Evolutionary conservation across 1,140 invertebrate genomes (phyloP).

Genomic region (Alviniconcha marisindica): DNA sequence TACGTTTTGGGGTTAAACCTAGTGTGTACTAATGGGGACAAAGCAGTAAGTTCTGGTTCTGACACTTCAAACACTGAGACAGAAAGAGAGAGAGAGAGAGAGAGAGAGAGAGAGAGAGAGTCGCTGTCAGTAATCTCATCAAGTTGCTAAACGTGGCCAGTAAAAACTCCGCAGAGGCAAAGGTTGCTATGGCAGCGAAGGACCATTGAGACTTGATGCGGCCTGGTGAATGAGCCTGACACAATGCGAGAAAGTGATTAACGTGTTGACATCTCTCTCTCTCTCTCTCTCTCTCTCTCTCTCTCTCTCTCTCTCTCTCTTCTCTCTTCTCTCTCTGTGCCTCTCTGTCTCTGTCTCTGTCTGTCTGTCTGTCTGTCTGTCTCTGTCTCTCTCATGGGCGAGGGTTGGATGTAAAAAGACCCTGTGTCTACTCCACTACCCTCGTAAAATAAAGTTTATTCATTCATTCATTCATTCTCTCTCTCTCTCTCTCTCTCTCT

Average conservation of each 20-base stretch:
- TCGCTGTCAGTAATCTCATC: not conserved
- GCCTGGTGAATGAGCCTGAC: not conserved
- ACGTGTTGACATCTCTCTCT: too few species aligned
- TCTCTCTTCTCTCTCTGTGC: too few species aligned
- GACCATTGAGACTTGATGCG: not conserved
- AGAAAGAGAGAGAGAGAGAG: not conserved
- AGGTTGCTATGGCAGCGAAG: not conserved
- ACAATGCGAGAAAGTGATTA: not conserved
- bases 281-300: not conserved
- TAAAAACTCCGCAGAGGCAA: not conserved
- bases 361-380: not conserved
- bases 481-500: constrained; percentile 3
- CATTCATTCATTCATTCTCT: too few species aligned
- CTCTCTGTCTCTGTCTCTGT: too few species aligned
- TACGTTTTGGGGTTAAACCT: too few species aligned
- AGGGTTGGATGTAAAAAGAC: too few species aligned
- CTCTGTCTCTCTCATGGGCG: too few species aligned
- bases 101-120: not conserved
- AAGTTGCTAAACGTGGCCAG: not conserved
- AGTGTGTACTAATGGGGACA: too few species aligned
- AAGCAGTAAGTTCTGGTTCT: too few species aligned
- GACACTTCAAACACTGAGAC: not conserved
- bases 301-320: not conserved
- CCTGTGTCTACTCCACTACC: too few species aligned
- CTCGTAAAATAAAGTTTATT: too few species aligned